Base-by-base conservation (phyloP, 2,113 vertebrate genomes). In the Oncorhynchus nerka region DNA sequence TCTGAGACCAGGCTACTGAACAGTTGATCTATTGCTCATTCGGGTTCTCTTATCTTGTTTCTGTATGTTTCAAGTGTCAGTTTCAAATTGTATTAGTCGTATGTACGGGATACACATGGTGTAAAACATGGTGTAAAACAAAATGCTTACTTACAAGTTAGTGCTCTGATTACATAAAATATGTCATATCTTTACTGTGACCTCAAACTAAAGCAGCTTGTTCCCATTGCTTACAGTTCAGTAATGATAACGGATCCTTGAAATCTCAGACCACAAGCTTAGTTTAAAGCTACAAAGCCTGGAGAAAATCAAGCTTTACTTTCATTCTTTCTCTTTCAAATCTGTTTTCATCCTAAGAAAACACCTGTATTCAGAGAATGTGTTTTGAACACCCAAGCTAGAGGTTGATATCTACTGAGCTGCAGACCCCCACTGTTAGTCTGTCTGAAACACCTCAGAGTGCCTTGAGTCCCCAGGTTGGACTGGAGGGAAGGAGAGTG, bases 341-440 rank as follows among this genome's bases (percentile, higher is more conserved):
- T 71, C 30, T 70, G 22, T 61, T 64, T 61, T 20, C 20, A 24
- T 39, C 68, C 48, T 26, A 34, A 22, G 74, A 79, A 84, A 80
- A 77, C 24, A 51, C 69, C 15, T 28, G 13, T 51, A 49, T 64
- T 73, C 67, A 24, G 49, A 26, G 68, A 79, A 51, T 62, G 73
- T 71, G 69, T 77, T 79, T 74, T 30, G 79, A 74, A 79, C 71
- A 59, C 9, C 34, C 34, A n/a, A 19, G 51, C 71, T 39, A 66
- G 69, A 75, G 79, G 84, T 75, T 86, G 0, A 6, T 75, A 39
- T 39, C 39, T 39, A 39, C 39, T 39, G 39, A 76, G 78, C 75
- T 70, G 65, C 49, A 81, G 70, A 84, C 68, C 39, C 39, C 80
- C 51, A 74, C 70, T 79, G 74, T 88, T 86, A 82, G 74, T 78